Base-by-base conservation (phyloP, 2,888 invertebrate species). In the Drosophila mimica region DNA sequence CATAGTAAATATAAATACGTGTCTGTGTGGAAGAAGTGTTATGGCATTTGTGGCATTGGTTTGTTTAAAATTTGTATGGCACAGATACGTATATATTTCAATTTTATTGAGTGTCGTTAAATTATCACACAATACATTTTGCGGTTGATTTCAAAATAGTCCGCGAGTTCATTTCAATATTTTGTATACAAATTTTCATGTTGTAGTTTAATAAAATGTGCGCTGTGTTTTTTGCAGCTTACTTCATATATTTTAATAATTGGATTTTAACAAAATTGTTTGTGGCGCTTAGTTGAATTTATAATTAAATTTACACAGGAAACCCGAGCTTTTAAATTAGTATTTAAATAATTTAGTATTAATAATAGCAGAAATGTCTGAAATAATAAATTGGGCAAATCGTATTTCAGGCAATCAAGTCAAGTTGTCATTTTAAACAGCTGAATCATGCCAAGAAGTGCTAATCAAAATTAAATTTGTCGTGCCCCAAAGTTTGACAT, bases 41-140 rank as follows among this genome's bases (percentile, higher is more conserved):
- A 76, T 87, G 84, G 84, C 82, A 83, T 89, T 87, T 79, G 79
- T 83, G 88, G 89, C 88, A 85, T 87, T 87, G 84, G 72, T 72
- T 83, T 82, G 74, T 53, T 69, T 71, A 74, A 77, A 70, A 48
- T 81, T 63, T 79, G 54, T 15, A 69, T 79, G 64, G 48, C 81
- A 64, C 46, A 65, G 31, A 60, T 33, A 63, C 4, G 36, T 17
- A 33, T 48, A 54, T 43, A 40, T 73, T 71, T 75, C 30, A 68
- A 68, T 74, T 75, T 84, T 70, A 76, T 87, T 77, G 70, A 72
- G 73, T 80, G 88, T 70, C 75, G 77, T 83, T 79, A 83, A 83
- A 87, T 75, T 74, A 74, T 81, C 59, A 74, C 75, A 70, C 59
- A 79, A 79, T 87, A 77, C 53, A 75, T 74, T 73, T 82, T 76